These are phyloP conservation scores for Andrena camellia DNA, from an alignment of 2,888 invertebrate genomes.

Conservation along the genomic window DNA sequence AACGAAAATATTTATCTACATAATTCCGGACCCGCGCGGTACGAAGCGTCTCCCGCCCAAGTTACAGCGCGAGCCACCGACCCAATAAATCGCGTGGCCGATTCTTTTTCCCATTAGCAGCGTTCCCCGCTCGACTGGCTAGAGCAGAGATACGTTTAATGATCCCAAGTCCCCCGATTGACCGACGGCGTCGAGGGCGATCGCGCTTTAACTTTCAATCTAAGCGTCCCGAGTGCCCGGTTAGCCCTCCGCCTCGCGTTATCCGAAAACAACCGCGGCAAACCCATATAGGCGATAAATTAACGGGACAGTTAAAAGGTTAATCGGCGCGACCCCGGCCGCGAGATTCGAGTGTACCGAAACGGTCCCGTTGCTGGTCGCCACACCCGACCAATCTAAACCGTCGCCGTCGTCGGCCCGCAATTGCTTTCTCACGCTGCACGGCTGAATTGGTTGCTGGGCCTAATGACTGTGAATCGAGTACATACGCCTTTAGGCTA, in stretches of 20 bases:
- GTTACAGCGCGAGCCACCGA: not conserved
- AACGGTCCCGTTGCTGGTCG: slow-evolving; percentile 46
- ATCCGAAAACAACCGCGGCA: slow-evolving; percentile 46
- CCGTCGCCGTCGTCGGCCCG: slow-evolving; percentile 19
- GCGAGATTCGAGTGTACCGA: slow-evolving; percentile 53
- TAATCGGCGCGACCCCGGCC: slow-evolving; percentile 55
- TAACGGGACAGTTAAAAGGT: slow-evolving; percentile 55
- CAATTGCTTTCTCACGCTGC: slow-evolving; percentile 62
- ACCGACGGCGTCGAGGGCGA: slow-evolving; percentile 11
- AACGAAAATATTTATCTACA: no score
- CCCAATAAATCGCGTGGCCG: not conserved
- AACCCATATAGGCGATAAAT: slow-evolving; percentile 57
- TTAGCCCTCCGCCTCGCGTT: slow-evolving; percentile 12
- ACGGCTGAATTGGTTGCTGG: slow-evolving; percentile 22
- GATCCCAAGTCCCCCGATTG: slow-evolving; percentile 16
- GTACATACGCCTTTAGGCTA: slow-evolving; percentile 22
- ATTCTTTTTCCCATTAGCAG: not conserved
- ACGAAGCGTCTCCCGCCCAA: no score
- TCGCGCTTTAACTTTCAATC: slow-evolving; percentile 40
- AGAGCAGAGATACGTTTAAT: slow-evolving; percentile 5
- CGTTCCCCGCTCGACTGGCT: not conserved
- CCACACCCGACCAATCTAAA: slow-evolving; percentile 43
- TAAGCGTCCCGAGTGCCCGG: slow-evolving; percentile 19
- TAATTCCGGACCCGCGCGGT: no score
- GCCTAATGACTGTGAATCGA: slow-evolving; percentile 39